Evolutionary conservation across 2,797 vertebrate genomes (phyloP).

Genomic region (Danio aesculapii): DNA sequence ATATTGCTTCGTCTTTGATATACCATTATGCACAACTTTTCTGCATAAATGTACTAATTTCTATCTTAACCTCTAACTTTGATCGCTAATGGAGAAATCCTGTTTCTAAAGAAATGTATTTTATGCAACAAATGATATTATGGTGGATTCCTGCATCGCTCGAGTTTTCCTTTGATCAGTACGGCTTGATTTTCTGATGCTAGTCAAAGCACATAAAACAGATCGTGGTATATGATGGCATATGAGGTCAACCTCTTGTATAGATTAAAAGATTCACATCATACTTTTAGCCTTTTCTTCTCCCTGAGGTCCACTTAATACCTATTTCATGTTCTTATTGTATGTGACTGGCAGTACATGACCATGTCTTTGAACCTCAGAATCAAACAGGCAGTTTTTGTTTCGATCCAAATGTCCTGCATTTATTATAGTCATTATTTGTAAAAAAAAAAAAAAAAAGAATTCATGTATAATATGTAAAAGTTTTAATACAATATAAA

Average conservation of each 20-base stretch:
- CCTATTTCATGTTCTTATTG: background rate
- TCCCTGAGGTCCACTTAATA: background rate
- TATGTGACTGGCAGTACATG: background rate
- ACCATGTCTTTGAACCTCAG: background rate
- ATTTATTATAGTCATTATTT: background rate
- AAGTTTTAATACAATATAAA: too few species aligned
- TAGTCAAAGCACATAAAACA: slow-evolving; percentile 53
- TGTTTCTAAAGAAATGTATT: background rate
- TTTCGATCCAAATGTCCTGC: background rate
- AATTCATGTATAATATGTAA: too few species aligned
- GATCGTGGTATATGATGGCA: slow-evolving; percentile 42
- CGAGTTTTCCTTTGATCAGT: slow-evolving; percentile 59
- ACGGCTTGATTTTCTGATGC: slow-evolving; percentile 29
- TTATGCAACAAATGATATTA: background rate
- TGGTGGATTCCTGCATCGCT: background rate
- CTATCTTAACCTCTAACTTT: slow-evolving; percentile 10
- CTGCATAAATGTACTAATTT: slow-evolving; percentile 15
- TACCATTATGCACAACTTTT: slow-evolving; percentile 25
- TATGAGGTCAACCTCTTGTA: slow-evolving; percentile 66
- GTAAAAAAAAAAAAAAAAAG: too few species aligned
- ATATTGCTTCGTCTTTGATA: slow-evolving; percentile 29
- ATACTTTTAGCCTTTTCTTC: background rate
- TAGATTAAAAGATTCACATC: slow-evolving; percentile 58
- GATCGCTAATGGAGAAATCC: background rate
- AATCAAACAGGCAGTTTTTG: background rate